Base-by-base conservation (phyloP, 2,797 vertebrate genomes). In the Tamandua tetradactyla region DNA sequence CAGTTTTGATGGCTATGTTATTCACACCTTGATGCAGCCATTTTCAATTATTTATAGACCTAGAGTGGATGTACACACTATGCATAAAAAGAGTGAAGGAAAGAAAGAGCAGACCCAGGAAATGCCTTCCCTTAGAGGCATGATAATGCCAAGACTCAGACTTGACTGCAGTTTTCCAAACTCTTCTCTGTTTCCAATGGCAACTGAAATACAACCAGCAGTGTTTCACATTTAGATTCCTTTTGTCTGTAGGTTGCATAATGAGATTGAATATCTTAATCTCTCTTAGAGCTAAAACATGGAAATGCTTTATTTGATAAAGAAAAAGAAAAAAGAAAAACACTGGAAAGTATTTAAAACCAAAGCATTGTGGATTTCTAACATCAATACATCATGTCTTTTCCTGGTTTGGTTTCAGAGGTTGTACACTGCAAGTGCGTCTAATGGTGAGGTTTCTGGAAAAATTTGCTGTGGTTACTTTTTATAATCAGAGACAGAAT, bases 181-280 rank as follows among this genome's bases (percentile, higher is more conserved):
- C 86, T 88, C 80, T 14, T 96, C 66, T 59, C 91, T 52, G 98
- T 98, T 98, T 98, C 98, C 97, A 96, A 87, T 93, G 95, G 98
- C 98, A 98, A 98, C 98, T 93, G 94, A 87, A 97, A 95, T 86
- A 89, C 96, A 94, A 85, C 94, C 72, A 96, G 93, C 81, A 94
- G 94, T 92, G 94, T 93, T 95, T 97, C 97, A 52, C 49, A 94
- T 95, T 93, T 62, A 76, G 72, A 94, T 87, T 71, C 79, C 95
- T 85, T 94, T 96, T 96, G 96, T 97, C 80, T 80, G 89, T 92
- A 71, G 78, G 87, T 96, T 96, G 95, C 90, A 82, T 94, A 94
- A 91, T 94, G 94, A 95, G 55, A 80, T 88, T 94, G 96, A 94
- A 96, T 96, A 84, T 93, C 91, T 97, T 96, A 47, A 93, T 92